These are phyloP conservation scores for Brienomyrus brachyistius DNA, from an alignment of 2,113 vertebrate genomes.

Conservation along the genomic window DNA sequence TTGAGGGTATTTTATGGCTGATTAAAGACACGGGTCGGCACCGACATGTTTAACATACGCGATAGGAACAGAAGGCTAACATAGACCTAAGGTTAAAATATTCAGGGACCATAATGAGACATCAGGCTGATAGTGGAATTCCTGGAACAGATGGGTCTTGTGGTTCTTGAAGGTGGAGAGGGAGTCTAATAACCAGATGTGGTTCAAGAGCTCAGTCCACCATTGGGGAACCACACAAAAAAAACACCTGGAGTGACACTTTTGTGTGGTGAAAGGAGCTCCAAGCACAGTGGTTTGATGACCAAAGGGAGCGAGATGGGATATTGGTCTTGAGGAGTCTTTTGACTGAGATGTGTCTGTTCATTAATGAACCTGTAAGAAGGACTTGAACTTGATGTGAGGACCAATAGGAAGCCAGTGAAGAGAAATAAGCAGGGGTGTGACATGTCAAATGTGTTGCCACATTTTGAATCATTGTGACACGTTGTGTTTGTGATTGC, in stretches of 20 bases:
- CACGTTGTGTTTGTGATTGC: background rate
- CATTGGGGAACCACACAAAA: background rate
- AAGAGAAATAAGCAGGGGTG: background rate
- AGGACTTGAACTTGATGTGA: background rate
- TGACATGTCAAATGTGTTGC: background rate
- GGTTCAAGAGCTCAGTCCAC: background rate
- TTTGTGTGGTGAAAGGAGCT: background rate
- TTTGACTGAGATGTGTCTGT: background rate
- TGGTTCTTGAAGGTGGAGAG: background rate
- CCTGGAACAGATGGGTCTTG: background rate
- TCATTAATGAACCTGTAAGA: background rate
- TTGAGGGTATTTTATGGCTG: too few relatives aligned
- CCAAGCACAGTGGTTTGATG: background rate
- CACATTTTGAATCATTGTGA: background rate
- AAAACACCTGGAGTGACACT: background rate
- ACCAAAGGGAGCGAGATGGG: background rate
- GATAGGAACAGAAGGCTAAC: too few relatives aligned
- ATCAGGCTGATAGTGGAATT: background rate
- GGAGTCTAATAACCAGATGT: background rate
- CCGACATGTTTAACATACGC: background rate
- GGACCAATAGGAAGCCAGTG: background rate
- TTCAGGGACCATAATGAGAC: background rate
- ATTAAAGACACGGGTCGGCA: too few relatives aligned
- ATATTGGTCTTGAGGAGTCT: background rate
- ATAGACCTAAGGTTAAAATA: background rate